phyloP scores from a whole-genome alignment of 35 echinoderm and acorn worm genomes.

The Chiridota heheva region DNA sequence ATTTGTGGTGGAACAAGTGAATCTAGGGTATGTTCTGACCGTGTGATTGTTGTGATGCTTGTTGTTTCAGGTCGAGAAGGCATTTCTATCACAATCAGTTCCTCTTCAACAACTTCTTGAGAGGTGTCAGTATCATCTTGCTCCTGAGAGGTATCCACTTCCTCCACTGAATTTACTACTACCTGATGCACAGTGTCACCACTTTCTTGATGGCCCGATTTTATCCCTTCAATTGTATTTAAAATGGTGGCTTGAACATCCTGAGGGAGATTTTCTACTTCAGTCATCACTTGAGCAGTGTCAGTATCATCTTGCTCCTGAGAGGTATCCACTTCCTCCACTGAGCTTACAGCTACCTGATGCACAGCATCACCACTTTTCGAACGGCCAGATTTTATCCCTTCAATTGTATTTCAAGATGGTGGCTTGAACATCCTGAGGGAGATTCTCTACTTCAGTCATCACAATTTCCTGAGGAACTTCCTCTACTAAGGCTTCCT shows the following conservation, averaged over 20 bases:
- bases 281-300: constrained; percentile 10
- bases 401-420: constrained; percentile 40
- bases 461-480: constrained; percentile 39
- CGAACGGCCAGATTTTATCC: constrained; percentile 9
- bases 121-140: neutral
- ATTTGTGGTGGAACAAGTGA: constrained; percentile 39
- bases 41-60: constrained; percentile 27
- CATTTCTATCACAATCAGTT: constrained; percentile 15
- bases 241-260: constrained; percentile 41
- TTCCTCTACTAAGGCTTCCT: too few species aligned
- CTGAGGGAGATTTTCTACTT: constrained; percentile 44
- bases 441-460: constrained; percentile 36
- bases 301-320: neutral
- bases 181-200: too few species aligned
- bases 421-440: constrained; percentile 41
- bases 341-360: neutral
- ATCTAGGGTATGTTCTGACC: constrained; percentile 29
- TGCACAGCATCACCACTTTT: too few species aligned
- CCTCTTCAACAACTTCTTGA: neutral
- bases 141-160: neutral
- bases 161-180: constrained; percentile 1
- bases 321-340: neutral
- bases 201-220: constrained; percentile 6
- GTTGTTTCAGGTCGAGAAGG: neutral
- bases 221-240: constrained; percentile 32